These are phyloP conservation scores for Trematomus loennbergii DNA, from an alignment of 2,113 vertebrate genomes.

Conservation along the genomic window DNA sequence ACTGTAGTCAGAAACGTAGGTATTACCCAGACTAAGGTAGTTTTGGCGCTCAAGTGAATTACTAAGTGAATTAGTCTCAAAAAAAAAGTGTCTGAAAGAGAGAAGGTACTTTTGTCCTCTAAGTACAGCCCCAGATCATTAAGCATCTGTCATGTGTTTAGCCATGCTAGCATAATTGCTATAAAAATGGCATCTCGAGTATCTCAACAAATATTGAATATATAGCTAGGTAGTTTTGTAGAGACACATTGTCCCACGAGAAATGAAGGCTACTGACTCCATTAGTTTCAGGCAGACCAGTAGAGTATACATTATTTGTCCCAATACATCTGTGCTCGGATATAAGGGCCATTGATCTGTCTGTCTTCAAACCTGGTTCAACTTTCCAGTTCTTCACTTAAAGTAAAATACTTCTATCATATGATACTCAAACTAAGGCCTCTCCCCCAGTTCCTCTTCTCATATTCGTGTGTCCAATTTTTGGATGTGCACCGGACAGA, in stretches of 20 bases:
- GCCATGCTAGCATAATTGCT: not conserved
- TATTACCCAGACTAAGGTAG: too few species aligned
- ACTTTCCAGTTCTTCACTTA: conserved; percentile 85
- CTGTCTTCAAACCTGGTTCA: conserved; percentile 87
- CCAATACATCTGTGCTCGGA: conserved; percentile 83
- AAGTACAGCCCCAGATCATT: not conserved
- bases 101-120: not conserved
- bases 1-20: too few species aligned
- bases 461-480: conserved; percentile 79
- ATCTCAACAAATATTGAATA: not conserved
- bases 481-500: conserved; percentile 83
- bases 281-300: conserved; percentile 69
- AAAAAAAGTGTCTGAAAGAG: not conserved
- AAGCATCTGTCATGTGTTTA: not conserved
- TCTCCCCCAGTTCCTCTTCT: conserved; percentile 53
- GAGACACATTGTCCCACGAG: not conserved
- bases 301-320: conserved; percentile 83
- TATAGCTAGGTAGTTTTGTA: not conserved
- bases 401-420: conserved; percentile 88
- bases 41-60: too few species aligned
- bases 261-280: not conserved
- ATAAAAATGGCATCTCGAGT: not conserved
- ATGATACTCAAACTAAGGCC: conserved; percentile 80
- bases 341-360: conserved; percentile 89
- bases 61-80: too few species aligned